Conservation (phyloP, 2,113 vertebrate species). For the Myiozetetes cayanensis region DNA sequence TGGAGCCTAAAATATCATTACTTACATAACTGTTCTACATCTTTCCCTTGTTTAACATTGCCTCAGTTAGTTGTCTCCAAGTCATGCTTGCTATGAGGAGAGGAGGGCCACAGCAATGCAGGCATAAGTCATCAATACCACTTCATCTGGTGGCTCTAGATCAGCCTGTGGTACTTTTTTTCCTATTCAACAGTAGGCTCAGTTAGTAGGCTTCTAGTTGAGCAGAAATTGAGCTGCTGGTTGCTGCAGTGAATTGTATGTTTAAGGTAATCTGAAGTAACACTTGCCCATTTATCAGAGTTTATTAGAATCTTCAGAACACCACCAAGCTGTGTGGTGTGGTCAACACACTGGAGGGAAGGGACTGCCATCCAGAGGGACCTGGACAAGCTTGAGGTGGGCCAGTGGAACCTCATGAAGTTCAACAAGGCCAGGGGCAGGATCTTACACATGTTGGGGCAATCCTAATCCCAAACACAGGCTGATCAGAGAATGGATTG, state of each 20-base stretch:
- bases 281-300: neutral
- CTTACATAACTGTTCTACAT: neutral
- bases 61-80: neutral
- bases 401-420: neutral
- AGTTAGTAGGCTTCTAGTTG: neutral
- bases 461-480: neutral
- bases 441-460: neutral
- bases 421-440: neutral
- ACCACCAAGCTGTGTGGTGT: neutral
- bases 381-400: neutral
- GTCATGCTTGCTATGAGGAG: neutral
- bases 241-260: neutral
- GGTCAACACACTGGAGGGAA: neutral
- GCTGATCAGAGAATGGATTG: neutral
- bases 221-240: neutral
- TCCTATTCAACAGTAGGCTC: neutral
- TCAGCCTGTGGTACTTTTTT: neutral
- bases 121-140: neutral
- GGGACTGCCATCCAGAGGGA: neutral
- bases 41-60: neutral
- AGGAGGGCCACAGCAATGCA: accelerated
- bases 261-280: neutral
- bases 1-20: neutral
- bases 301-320: neutral
- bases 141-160: neutral